Percentiles rank a stretch among this genome's conserved stretches.
phyloP scores from a whole-genome alignment of 1,140 invertebrate species.

The Drosophila rufa region DNA sequence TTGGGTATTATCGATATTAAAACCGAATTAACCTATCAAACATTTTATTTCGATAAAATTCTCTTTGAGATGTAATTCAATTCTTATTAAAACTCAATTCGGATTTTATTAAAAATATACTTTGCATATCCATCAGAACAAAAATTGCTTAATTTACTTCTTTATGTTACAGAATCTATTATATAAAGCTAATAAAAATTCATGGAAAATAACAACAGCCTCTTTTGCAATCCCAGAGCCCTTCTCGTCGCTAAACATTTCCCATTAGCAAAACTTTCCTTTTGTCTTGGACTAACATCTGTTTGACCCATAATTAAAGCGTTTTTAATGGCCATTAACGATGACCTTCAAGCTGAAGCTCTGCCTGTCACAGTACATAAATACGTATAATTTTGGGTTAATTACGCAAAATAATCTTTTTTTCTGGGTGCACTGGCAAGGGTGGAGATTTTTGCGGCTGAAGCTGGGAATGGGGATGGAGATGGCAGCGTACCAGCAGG shows the following conservation, averaged over 20 bases:
- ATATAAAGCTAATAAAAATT: conserved; percentile 3
- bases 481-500: conserved; percentile 33
- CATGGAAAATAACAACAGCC: not conserved
- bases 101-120: too few relatives aligned
- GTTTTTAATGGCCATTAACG: conserved; percentile 48
- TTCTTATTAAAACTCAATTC: not conserved
- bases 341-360: conserved; percentile 63
- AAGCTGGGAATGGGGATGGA: conserved; percentile 1
- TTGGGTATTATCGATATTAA: not conserved
- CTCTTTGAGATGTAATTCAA: not conserved
- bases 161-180: too few relatives aligned
- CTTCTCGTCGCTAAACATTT: not conserved
- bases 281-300: conserved; percentile 47
- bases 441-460: not conserved
- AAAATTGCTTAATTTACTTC: not conserved
- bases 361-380: conserved; percentile 59
- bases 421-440: conserved; percentile 38
- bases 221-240: not conserved
- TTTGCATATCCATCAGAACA: too few relatives aligned
- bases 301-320: conserved; percentile 48
- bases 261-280: conserved; percentile 42
- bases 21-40: not conserved
- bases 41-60: not conserved
- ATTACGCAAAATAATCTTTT: conserved; percentile 76
- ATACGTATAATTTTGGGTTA: conserved; percentile 74